Base-by-base conservation (phyloP, 2,797 vertebrate species). In the Bradypodion pumilum region DNA sequence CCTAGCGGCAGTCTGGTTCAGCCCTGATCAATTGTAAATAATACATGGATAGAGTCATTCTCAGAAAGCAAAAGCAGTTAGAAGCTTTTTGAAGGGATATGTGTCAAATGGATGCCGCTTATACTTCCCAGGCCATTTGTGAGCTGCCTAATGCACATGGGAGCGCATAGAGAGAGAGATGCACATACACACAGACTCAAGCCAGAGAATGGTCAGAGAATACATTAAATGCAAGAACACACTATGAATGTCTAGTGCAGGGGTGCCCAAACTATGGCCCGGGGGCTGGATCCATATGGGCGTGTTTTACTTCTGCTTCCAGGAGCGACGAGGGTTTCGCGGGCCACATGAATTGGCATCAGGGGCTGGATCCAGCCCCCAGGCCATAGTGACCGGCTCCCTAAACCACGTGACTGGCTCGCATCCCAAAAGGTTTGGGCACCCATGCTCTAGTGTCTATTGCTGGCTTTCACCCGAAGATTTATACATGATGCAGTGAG, bases 401-500 rank as follows among this genome's bases (percentile, higher is more conserved):
- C n/a, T n/a, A n/a, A n/a, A n/a, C n/a, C n/a, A n/a, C n/a, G n/a
- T n/a, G n/a, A n/a, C n/a, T n/a, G n/a, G n/a, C n/a, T n/a, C n/a
- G n/a, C n/a, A n/a, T n/a, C n/a, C n/a, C n/a, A n/a, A n/a, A n/a
- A n/a, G n/a, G n/a, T n/a, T n/a, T n/a, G n/a, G n/a, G n/a, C n/a
- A n/a, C n/a, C n/a, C n/a, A n/a, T n/a, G n/a, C n/a, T n/a, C 62
- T 65, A 81, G 91, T 91, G 92, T 91, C 93, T 95, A 62, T 94
- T 92, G 94, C 94, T 95, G 90, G 94, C 94, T 96, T 96, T 91
- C 95, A 15, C 91, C 91, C 94, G 87, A 93, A 95, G 96, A 96
- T 96, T 97, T 96, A 97, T 96, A 95, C 2, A 0, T 90, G 92
- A 92, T 0, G 87, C 92, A 94, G 93, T 88, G 89, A 91, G 91